These are phyloP conservation scores for Oriolus oriolus DNA, from an alignment of 2,113 vertebrate species.

Conservation along the genomic window DNA sequence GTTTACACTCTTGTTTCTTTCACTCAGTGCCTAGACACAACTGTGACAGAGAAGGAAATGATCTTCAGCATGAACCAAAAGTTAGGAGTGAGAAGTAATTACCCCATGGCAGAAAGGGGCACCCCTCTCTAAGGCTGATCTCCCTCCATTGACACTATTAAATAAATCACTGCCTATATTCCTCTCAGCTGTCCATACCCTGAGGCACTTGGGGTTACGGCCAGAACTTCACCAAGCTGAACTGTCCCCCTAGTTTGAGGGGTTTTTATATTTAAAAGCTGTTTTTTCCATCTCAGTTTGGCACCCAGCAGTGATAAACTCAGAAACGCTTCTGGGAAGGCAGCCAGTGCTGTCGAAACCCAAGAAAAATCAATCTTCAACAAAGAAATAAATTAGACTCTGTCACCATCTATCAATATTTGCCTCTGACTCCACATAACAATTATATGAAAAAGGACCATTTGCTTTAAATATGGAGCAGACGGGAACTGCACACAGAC, in stretches of 20 bases:
- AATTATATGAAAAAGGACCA: conserved; percentile 9
- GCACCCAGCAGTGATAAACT: conserved; percentile 34
- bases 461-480: conserved; percentile 49
- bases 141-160: neutral
- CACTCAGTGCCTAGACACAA: neutral
- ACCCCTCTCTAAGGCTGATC: neutral
- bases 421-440: conserved; percentile 25
- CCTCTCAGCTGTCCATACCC: neutral
- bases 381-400: conserved; percentile 55
- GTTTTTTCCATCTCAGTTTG: neutral
- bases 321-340: conserved; percentile 40
- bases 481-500: neutral
- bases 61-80: neutral
- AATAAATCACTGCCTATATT: neutral
- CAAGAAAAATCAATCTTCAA: conserved; percentile 57
- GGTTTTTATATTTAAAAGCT: conserved; percentile 8
- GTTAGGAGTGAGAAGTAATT: neutral
- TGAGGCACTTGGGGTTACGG: neutral
- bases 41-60: neutral
- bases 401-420: conserved; percentile 47
- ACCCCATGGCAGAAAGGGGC: neutral
- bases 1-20: neutral
- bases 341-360: conserved; percentile 17
- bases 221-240: neutral
- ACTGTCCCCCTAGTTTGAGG: neutral